Conservation (phyloP, 2,113 vertebrate genomes). For the Oceanodroma tethys region DNA sequence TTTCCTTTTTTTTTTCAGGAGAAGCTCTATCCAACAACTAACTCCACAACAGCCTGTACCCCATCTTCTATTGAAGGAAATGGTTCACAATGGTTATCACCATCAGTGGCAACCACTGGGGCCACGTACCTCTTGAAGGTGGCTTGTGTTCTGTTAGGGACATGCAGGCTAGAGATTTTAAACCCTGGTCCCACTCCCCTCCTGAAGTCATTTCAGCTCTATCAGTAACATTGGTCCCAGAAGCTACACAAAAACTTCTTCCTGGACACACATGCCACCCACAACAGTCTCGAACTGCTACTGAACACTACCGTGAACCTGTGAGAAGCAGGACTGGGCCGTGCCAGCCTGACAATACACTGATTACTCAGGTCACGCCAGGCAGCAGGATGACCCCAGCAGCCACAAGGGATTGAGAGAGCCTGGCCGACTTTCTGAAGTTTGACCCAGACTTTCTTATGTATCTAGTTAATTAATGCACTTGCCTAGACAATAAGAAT, state of each 20-base stretch:
- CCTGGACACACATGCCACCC: not conserved
- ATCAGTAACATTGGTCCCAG: not conserved
- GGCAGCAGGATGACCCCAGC: conserved; percentile 9
- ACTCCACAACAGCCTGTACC: not conserved
- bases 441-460: conserved; percentile 13
- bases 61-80: not conserved
- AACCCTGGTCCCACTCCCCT: not conserved
- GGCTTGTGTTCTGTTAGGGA: not conserved
- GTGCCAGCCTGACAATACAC: not conserved
- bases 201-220: not conserved
- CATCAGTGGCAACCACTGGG: not conserved
- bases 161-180: not conserved
- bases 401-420: not conserved
- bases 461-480: not conserved
- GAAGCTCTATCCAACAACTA: not conserved
- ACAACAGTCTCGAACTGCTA: not conserved
- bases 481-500: not conserved
- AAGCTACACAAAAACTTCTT: not conserved
- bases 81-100: not conserved
- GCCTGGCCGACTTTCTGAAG: conserved; percentile 31
- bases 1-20: not conserved
- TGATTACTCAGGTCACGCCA: not conserved
- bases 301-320: not conserved
- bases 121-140: not conserved
- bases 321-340: not conserved